A percentile compares a stretch with the other conserved stretches of the same genome.
Conservation (phyloP, 2,113 vertebrate species). For the Pithys albifrons region DNA sequence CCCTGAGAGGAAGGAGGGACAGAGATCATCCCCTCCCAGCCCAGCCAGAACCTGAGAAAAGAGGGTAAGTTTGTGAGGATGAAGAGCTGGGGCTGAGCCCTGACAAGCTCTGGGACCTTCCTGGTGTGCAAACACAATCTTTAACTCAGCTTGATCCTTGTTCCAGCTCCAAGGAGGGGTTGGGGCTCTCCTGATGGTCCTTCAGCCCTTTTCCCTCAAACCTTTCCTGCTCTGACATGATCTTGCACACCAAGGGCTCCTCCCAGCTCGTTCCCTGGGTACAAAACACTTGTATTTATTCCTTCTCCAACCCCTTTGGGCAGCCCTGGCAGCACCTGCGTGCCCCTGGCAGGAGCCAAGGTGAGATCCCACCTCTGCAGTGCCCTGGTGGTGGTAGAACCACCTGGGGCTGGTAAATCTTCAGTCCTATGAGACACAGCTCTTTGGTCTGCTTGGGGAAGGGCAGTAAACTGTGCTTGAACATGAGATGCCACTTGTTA, state of each 20-base stretch:
- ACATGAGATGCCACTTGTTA: background rate
- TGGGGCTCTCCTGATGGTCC: background rate
- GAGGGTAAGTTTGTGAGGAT: background rate
- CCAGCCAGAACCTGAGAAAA: background rate
- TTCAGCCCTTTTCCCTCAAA: background rate
- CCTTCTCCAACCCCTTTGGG: background rate
- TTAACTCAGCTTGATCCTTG: background rate
- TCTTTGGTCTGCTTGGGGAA: fast-evolving
- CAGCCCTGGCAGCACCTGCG: background rate
- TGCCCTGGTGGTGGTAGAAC: background rate
- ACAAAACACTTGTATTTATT: background rate
- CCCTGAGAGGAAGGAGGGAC: background rate
- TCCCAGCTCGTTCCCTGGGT: background rate
- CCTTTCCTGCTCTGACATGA: background rate
- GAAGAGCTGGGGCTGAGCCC: background rate
- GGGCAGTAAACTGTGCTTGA: background rate
- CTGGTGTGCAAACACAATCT: background rate
- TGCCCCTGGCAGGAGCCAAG: background rate
- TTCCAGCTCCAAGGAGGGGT: background rate
- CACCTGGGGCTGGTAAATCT: background rate
- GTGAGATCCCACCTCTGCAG: background rate
- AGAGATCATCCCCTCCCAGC: background rate
- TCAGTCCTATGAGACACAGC: background rate
- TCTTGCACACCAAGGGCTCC: background rate
- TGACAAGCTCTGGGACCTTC: background rate